These are phyloP conservation scores for Sebastes aleutianus DNA, from an alignment of 2,797 vertebrate species.

Conservation along the genomic window DNA sequence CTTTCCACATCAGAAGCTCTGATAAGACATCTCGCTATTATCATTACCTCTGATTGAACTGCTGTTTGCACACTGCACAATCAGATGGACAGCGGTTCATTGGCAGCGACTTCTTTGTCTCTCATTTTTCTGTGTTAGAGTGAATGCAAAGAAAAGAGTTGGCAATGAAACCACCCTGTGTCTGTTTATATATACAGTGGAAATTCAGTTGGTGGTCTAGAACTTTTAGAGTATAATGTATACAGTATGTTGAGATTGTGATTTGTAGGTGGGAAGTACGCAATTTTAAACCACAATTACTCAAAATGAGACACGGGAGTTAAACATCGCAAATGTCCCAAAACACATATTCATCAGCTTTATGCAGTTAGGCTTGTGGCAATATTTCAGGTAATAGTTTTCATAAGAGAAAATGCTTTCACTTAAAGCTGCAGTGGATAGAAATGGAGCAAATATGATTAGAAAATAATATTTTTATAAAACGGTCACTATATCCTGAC, in stretches of 20 bases:
- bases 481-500: too few relatives aligned
- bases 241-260: slow-evolving; percentile 21
- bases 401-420: neutral
- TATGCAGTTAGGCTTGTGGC: neutral
- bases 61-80: slow-evolving; percentile 19
- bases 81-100: slow-evolving; percentile 8
- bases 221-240: slow-evolving; percentile 15
- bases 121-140: neutral
- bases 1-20: slow-evolving; percentile 55
- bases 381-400: neutral
- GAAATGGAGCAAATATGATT: too few relatives aligned
- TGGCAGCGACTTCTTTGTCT: neutral
- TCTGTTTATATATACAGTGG: slow-evolving; percentile 18
- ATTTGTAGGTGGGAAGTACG: slow-evolving; percentile 31
- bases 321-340: slow-evolving; percentile 7
- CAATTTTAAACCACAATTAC: slow-evolving; percentile 20
- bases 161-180: neutral
- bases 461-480: too few relatives aligned
- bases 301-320: slow-evolving; percentile 12
- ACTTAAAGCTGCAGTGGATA: neutral
- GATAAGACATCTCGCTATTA: slow-evolving; percentile 46
- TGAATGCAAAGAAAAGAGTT: slow-evolving; percentile 9
- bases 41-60: slow-evolving; percentile 29
- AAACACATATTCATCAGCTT: neutral
- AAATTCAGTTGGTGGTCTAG: slow-evolving; percentile 31